phyloP scores from a whole-genome alignment of 2,888 invertebrate species.

The Strigamia maritima region DNA sequence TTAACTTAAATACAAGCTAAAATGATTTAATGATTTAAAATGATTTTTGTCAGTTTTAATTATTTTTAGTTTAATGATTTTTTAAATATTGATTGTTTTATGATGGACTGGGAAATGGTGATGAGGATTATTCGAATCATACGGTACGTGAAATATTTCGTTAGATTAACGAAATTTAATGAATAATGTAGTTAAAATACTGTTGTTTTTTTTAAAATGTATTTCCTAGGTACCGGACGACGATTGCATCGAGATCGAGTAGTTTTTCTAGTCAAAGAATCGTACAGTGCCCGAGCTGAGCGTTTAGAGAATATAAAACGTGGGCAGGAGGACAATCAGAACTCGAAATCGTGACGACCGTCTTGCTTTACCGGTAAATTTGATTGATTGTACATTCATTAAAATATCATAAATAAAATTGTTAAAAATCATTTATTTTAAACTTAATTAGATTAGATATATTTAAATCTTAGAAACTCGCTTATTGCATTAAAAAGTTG shows the following conservation, averaged over 20 bases:
- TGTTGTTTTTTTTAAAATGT: background rate
- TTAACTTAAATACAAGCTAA: too few species aligned
- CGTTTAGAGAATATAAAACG: constrained; percentile 85
- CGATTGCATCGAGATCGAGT: constrained; percentile 80
- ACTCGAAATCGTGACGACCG: constrained; percentile 44
- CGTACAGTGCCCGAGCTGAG: constrained; percentile 62
- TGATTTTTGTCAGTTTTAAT: too few species aligned
- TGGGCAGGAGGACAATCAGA: constrained; percentile 72
- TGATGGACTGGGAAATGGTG: constrained; percentile 91
- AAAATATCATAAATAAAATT: background rate
- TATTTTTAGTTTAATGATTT: too few species aligned
- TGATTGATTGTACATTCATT: background rate
- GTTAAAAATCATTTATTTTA: background rate
- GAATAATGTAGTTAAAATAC: too few species aligned
- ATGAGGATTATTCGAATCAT: constrained; percentile 82
- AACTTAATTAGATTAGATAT: constrained; percentile 38
- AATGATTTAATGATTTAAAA: too few species aligned
- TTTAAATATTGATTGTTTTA: too few species aligned
- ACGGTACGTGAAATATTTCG: constrained; percentile 90
- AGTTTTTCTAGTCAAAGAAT: constrained; percentile 79
- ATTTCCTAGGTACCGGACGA: constrained; percentile 61
- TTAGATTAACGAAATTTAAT: constrained; percentile 62
- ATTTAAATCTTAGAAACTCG: constrained; percentile 62
- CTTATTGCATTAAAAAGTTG: too few species aligned
- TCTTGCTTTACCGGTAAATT: background rate